phyloP scores from a whole-genome alignment of 2,888 invertebrate species.

The Drosophila meridiana region DNA sequence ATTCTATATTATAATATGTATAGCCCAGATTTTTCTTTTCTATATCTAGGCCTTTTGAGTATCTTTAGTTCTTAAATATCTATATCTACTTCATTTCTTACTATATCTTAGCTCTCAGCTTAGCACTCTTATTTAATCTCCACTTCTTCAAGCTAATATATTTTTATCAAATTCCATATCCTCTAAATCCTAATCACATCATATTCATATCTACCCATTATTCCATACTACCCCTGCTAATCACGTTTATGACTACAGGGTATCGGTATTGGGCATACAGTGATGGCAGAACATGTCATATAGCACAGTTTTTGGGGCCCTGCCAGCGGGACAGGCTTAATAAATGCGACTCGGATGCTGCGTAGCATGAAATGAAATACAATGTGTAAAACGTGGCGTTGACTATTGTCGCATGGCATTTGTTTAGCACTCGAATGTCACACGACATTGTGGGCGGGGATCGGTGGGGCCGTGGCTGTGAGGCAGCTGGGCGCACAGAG shows the following conservation, averaged over 20 bases:
- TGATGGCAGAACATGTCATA: constrained; percentile 29
- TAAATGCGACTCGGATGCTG: constrained; percentile 59
- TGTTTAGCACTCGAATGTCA: constrained; percentile 31
- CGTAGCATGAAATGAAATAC: constrained; percentile 68
- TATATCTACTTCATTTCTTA: not conserved
- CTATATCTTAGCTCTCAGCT: not conserved
- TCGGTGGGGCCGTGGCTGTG: not conserved
- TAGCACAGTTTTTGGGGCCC: constrained; percentile 36
- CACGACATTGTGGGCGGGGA: not conserved
- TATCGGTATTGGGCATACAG: constrained; percentile 11
- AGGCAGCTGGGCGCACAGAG: not conserved
- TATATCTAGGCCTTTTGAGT: too few relatives aligned
- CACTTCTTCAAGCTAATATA: not conserved
- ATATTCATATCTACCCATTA: not conserved
- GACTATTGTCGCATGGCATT: constrained; percentile 70
- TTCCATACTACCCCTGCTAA: not conserved
- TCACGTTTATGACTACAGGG: constrained; percentile 6
- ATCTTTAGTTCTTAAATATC: too few relatives aligned
- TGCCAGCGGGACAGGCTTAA: constrained; percentile 38
- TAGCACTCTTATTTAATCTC: too few relatives aligned
- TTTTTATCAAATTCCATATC: too few relatives aligned
- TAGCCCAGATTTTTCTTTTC: too few relatives aligned
- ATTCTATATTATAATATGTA: too few relatives aligned
- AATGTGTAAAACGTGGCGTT: constrained; percentile 65
- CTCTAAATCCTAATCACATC: not conserved